A percentile compares a stretch with the other conserved stretches of the same genome.
phyloP scores from a whole-genome alignment of 2,888 invertebrate species.

The Urechis unicinctus region DNA sequence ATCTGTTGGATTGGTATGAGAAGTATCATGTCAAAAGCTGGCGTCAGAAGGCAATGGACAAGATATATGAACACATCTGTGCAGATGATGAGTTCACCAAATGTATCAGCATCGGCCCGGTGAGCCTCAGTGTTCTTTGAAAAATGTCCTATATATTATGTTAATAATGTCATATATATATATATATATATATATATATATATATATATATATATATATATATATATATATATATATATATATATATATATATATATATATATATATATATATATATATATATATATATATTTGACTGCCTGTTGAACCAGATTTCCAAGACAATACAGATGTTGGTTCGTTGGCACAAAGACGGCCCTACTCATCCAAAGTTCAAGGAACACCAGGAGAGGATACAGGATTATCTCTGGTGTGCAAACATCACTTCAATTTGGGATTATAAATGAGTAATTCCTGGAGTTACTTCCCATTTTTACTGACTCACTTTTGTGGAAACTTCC shows the following conservation, averaged over 20 bases:
- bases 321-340: conserved; percentile 37
- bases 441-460: too few relatives aligned
- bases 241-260: too few relatives aligned
- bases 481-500: too few relatives aligned
- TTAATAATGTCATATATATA: too few relatives aligned
- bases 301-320: conserved; percentile 31
- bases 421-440: too few relatives aligned
- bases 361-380: conserved; percentile 21
- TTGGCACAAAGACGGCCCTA: conserved; percentile 32
- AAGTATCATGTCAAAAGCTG: conserved; percentile 20
- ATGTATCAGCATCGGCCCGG: conserved; percentile 42
- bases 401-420: conserved; percentile 31
- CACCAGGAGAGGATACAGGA: conserved; percentile 33
- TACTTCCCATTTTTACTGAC: too few relatives aligned
- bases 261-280: background rate
- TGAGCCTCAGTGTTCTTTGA: conserved; percentile 13
- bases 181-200: too few relatives aligned
- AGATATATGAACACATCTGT: conserved; percentile 35
- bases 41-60: conserved; percentile 27
- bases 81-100: conserved; percentile 40
- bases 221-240: too few relatives aligned
- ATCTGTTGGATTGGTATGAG: conserved; percentile 32
- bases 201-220: too few relatives aligned
- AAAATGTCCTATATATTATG: background rate
- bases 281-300: background rate